phyloP scores from a whole-genome alignment of 2,888 invertebrate species.

The Phortica okadai region DNA sequence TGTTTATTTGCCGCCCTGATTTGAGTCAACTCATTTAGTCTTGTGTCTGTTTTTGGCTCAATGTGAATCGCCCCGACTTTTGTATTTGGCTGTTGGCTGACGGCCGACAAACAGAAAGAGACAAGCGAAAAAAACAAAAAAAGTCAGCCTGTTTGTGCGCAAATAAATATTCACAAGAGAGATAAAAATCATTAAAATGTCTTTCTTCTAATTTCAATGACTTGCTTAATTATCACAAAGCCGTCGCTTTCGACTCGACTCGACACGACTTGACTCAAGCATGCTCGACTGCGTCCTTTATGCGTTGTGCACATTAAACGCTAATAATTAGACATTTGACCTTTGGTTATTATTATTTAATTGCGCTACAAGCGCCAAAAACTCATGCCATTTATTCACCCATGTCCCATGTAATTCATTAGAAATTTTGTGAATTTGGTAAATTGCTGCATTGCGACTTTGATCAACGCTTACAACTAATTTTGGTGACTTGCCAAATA shows the following conservation, averaged over 20 bases:
- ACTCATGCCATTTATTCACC: neutral
- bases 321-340: constrained; percentile 70
- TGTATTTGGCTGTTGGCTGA: neutral
- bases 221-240: constrained; percentile 69
- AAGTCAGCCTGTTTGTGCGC: constrained; percentile 38
- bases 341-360: constrained; percentile 63
- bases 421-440: constrained; percentile 4
- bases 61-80: neutral
- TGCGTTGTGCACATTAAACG: constrained; percentile 54
- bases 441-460: constrained; percentile 13
- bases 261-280: neutral
- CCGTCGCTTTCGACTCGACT: constrained; percentile 32
- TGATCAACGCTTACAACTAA: too few species aligned
- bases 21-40: neutral
- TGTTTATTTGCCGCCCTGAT: neutral
- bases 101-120: neutral
- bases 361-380: constrained; percentile 42
- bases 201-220: constrained; percentile 69
- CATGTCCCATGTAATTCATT: constrained; percentile 51
- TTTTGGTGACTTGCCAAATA: too few species aligned
- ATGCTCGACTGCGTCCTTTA: neutral
- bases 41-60: neutral
- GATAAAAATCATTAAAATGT: constrained; percentile 70
- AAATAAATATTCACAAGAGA: constrained; percentile 32
- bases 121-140: neutral